Base-by-base conservation (phyloP, 2,797 vertebrate genomes). In the Decapterus maruadsi region DNA sequence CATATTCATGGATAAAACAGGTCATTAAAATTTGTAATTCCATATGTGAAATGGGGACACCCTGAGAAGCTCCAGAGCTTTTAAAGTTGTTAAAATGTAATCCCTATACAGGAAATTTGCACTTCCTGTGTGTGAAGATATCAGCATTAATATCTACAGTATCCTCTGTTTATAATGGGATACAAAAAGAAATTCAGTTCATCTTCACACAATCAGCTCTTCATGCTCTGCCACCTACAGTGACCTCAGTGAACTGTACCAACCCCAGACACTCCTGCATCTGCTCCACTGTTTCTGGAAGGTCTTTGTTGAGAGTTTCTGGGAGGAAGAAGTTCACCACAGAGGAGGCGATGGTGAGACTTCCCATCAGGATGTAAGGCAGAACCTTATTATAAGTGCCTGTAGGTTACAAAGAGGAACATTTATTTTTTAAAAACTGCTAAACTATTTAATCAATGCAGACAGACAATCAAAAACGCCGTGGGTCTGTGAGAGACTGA, bases 311-410 rank as follows among this genome's bases (percentile, higher is more conserved):
- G 1, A 96, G 95, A 48, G 96, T 99, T 94, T 99, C 98, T 0
- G 98, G 98, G 42, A 99, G 95, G 77, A 98, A 97, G 1, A 98
- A 65, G 81, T 97, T 97, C 16, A 97, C 91, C 66, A 97, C 93
- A 58, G 96, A 96, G 63, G 96, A 95, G 1, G 95, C 88, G 43
- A 98, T 92, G 4, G 97, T 98, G 69, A 98, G 93, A 72, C 96
- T 97, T 48, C 98, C 98, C 96, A 99, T 98, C 67, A 99, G 92
- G 69, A 98, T 95, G 84, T 98, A 99, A 67, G 98, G 98, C 59
- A 99, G 90, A 91, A 93, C 95, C 75, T 95, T 95, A 72, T 97
- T 95, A n/a, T 96, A 97, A 38, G 94, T 94, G 68, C 97, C 98
- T 99, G 59, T 6, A 8, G 87, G 62, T 31, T 78, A 59, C 16